Conservation (phyloP, 2,113 vertebrate genomes). For the Rhea pennata region DNA sequence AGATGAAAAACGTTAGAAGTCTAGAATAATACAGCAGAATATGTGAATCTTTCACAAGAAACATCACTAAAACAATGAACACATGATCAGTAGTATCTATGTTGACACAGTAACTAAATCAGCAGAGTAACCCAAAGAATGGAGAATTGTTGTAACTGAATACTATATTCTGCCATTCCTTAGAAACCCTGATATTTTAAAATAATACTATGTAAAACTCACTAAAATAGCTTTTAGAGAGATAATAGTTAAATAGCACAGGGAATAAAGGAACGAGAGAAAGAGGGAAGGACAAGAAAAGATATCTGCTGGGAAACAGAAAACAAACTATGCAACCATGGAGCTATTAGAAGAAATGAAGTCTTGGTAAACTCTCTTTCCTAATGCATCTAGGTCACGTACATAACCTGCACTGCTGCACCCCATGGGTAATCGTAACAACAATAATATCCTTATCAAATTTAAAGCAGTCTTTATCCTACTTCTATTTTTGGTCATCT, state of each 20-base stretch:
- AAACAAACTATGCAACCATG: background rate
- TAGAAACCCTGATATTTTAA: background rate
- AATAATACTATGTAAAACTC: background rate
- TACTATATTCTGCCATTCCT: background rate
- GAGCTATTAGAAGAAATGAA: background rate
- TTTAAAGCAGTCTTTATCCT: background rate
- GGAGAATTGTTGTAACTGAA: background rate
- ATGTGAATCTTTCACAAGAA: background rate
- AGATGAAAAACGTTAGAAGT: too few species aligned
- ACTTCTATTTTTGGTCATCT: background rate
- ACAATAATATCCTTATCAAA: background rate
- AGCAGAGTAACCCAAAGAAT: too few species aligned
- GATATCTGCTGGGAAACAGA: background rate
- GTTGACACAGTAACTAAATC: background rate
- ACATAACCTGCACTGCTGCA: background rate
- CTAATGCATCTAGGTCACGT: background rate
- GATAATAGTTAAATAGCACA: background rate
- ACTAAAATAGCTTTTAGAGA: background rate
- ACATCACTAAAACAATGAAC: background rate
- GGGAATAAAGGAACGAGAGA: background rate
- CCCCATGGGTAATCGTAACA: background rate
- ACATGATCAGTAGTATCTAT: background rate
- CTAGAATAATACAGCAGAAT: too few species aligned
- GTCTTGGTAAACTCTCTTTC: background rate
- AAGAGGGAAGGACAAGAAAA: background rate